Evolutionary conservation across 2,888 invertebrate genomes (phyloP).

Genomic region (Zaprionus lineosus): DNA sequence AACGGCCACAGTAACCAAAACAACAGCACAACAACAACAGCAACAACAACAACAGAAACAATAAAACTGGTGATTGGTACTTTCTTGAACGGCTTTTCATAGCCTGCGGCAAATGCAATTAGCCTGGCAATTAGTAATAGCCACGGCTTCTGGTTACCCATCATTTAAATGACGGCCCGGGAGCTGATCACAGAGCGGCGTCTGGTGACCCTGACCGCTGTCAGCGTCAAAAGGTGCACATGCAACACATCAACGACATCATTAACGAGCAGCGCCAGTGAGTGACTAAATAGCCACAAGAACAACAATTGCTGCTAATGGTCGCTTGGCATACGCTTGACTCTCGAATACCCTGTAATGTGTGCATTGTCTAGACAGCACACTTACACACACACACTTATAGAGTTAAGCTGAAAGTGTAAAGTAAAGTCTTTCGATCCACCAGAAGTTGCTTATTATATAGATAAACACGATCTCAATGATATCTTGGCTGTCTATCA

Average conservation of each 20-base stretch:
- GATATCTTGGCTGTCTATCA: no score
- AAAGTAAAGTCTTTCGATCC: no score
- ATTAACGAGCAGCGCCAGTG: conserved; percentile 17
- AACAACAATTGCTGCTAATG: conserved; percentile 10
- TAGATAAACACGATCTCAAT: no score
- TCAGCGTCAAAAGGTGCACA: conserved; percentile 1
- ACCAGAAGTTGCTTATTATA: no score
- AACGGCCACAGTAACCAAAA: no score
- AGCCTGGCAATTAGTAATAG: conserved; percentile 56
- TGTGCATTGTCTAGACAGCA: no score
- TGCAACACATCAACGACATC: conserved; percentile 36
- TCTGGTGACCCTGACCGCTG: conserved; percentile 62
- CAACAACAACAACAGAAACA: no score
- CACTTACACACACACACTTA: no score
- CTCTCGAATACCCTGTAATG: no score
- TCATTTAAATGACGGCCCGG: conserved; percentile 58
- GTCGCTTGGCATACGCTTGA: no score
- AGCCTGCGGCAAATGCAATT: conserved; percentile 63
- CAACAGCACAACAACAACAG: no score
- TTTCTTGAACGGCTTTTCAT: conserved; percentile 70
- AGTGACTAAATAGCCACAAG: conserved; percentile 7
- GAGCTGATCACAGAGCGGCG: conserved; percentile 66
- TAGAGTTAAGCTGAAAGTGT: no score
- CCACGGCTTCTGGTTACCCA: conserved; percentile 59
- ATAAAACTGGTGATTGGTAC: conserved; percentile 57